phyloP scores from a whole-genome alignment of 2,888 invertebrate genomes.

The Drosophila meridiana region DNA sequence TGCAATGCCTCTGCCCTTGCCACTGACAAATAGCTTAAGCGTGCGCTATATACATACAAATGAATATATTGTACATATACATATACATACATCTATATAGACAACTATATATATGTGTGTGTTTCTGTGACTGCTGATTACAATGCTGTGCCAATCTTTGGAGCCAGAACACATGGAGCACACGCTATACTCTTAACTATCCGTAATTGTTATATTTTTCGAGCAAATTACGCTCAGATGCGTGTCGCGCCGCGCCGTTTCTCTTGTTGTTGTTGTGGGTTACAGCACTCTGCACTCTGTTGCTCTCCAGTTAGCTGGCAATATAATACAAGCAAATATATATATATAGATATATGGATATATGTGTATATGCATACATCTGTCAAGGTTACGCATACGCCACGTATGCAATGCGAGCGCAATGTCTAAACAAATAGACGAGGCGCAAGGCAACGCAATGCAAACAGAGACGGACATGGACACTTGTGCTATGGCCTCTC shows the following conservation, averaged over 20 bases:
- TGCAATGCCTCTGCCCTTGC: conserved; percentile 32
- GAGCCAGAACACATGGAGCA: conserved; percentile 21
- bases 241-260: conserved; percentile 45
- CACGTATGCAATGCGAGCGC: conserved; percentile 73
- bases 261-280: conserved; percentile 33
- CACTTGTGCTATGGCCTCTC: conserved; percentile 66
- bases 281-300: conserved; percentile 40
- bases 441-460: conserved; percentile 69
- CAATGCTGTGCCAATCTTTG: conserved; percentile 35
- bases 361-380: conserved; percentile 39
- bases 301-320: conserved; percentile 48
- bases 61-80: neutral
- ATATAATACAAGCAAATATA: conserved; percentile 43
- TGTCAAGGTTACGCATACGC: conserved; percentile 80
- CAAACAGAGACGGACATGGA: conserved; percentile 74
- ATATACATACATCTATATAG: neutral
- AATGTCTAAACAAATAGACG: conserved; percentile 76
- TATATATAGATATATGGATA: neutral
- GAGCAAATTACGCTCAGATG: conserved; percentile 64
- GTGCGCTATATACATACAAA: conserved; percentile 6
- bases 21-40: neutral
- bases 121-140: conserved; percentile 30
- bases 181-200: conserved; percentile 66
- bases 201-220: conserved; percentile 69
- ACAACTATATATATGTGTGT: neutral